These are phyloP conservation scores for Cryptus viduatorius DNA, from an alignment of 2,888 invertebrate genomes.

Conservation along the genomic window DNA sequence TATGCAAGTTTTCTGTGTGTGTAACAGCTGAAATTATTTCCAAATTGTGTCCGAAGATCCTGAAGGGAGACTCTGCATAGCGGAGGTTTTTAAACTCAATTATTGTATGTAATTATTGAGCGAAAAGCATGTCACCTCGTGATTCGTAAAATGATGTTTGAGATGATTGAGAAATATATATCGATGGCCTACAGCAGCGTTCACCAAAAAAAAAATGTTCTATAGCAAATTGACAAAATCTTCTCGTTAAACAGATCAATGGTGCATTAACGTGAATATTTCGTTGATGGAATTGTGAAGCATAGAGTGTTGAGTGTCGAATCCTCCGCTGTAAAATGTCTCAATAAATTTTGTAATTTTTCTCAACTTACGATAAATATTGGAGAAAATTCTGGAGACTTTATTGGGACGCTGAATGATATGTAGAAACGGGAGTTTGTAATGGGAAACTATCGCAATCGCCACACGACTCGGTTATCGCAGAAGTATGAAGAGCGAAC, in stretches of 20 bases:
- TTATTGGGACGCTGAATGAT: slow-evolving; percentile 21
- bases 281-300: slow-evolving; percentile 22
- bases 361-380: not conserved
- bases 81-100: not conserved
- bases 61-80: not conserved
- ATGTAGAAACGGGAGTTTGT: slow-evolving; percentile 18
- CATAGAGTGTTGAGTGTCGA: slow-evolving; percentile 6
- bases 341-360: slow-evolving; percentile 31
- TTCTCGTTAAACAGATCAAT: not conserved
- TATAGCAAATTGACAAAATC: slow-evolving; percentile 18
- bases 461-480: slow-evolving; percentile 7
- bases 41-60: not conserved
- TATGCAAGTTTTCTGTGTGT: too few species aligned
- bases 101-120: not conserved
- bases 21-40: too few species aligned
- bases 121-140: slow-evolving; percentile 14
- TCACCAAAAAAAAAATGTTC: slow-evolving; percentile 36
- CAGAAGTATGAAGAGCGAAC: not conserved
- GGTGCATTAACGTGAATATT: slow-evolving; percentile 12
- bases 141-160: slow-evolving; percentile 11
- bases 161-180: slow-evolving; percentile 37
- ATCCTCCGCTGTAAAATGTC: slow-evolving; percentile 22
- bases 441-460: slow-evolving; percentile 31
- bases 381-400: not conserved
- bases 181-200: slow-evolving; percentile 55